Evolutionary conservation across 2,113 vertebrate genomes (phyloP), one percentile per base, ranked within the genome.

Genomic region (Ctenodactylus gundi): DNA sequence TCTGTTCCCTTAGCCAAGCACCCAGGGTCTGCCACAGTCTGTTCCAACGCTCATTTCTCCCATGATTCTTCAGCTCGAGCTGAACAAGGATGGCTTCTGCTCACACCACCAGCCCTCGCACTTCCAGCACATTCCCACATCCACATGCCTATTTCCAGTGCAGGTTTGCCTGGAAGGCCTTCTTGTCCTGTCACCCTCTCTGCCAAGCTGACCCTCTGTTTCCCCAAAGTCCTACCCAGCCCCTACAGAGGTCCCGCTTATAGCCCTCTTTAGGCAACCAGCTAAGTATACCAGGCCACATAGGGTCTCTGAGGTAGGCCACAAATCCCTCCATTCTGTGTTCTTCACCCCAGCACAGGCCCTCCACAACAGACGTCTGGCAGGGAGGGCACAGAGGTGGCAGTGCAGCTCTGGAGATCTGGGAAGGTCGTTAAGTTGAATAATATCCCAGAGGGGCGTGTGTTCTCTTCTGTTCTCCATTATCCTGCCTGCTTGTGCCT

Each of bases 381-480:
- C 77, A 81, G 10, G 77, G 58, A 94, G 9, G 76, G 67, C 49
- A 62, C 49, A 95, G 72, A 88, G 62, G 88, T 36, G 62, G 88
- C 60, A 92, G 67, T n/a, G 46, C n/a, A 81, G 57, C 36, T 70
- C 62, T 15, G 4, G 73, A 83, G 64, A 88, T 80, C 92, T 95
- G 58, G 83, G 51, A 95, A 97, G 41, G 82, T 94, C 85, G 85
- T 96, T 92, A 95, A 68, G 72, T 62, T 49, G 44, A 94, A 57
- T 92, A 84, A 93, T 85, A 93, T 46, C 68, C 77, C 83, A 96
- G 67, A 96, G 53, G 72, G 41, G 55, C 46, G 18, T 85, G 73
- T 25, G n/a, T 77, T 70, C 81, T 92, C 41, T 60, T 92, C 94
- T 94, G 65, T 90, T 91, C 92, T 65, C 81, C 85, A 94, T 95